Evolutionary conservation across 2,113 vertebrate species (phyloP), one percentile per base, ranked within the genome.

Genomic region (Rousettus leschenaultii): DNA sequence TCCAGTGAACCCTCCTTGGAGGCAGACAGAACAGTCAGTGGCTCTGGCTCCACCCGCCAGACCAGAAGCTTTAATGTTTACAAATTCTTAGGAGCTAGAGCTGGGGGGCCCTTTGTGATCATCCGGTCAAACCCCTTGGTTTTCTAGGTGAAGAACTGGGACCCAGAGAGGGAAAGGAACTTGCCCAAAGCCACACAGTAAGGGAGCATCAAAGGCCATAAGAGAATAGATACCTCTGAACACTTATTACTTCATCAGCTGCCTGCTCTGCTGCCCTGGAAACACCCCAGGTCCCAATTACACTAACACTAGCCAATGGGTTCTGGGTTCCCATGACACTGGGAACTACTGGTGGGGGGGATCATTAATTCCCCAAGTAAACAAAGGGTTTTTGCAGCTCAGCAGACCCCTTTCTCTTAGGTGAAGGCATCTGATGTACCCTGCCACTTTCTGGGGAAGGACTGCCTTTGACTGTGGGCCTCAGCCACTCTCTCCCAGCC

Each of bases 141-240:
- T 92, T 96, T 90, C 77, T 65, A 75, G 59, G n/a, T 79, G 75
- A 91, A 35, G 48, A 96, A 91, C 86, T 71, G 22, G 88, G 53
- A 38, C 55, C 66, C 45, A 77, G 63, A 80, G 61, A 43, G 24
- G 19, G 18, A 35, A 94, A 63, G 71, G 38, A 95, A 94, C 16
- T 90, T 87, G 35, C 43, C 55, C 53, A 86, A 63, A 75, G 57
- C 66, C 84, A 92, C 75, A 92, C 21, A 92, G 94, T 59, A 85
- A 91, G 55, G 74, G 84, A 83, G 79, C 59, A 86, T 75, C 57
- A 94, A 89, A 94, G 65, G 51, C 22, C 86, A 89, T 86, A 77
- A 11, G 61, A 94, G 63, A 82, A 45, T 18, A 15, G 75, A 57
- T 10, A 73, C 33, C 89, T 93, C 61, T 57, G 28, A 93, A 70